phyloP scores from a whole-genome alignment of 1,140 invertebrate species.

The Vanessa atalanta region DNA sequence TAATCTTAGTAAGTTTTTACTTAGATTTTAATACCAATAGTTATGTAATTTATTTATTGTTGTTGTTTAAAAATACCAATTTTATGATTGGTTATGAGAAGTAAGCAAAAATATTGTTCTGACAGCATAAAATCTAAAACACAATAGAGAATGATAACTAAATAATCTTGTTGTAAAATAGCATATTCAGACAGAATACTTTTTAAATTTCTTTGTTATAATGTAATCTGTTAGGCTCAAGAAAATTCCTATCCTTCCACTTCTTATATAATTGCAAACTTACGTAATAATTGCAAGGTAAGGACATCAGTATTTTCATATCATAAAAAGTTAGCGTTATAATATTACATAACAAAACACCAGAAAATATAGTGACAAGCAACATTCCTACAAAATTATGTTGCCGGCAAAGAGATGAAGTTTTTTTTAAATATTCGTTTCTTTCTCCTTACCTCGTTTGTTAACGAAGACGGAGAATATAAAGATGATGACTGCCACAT shows the following conservation, averaged over 20 bases:
- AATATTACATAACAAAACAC: slow-evolving; percentile 32
- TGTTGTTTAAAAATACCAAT: too few species aligned
- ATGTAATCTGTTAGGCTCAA: not conserved
- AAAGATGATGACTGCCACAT: slow-evolving; percentile 13
- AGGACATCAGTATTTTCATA: slow-evolving; percentile 38
- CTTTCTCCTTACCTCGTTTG: slow-evolving; percentile 13
- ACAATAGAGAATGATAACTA: too few species aligned
- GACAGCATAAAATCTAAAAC: too few species aligned
- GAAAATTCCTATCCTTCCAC: slow-evolving; percentile 40
- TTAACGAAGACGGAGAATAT: not conserved
- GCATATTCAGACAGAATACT: too few species aligned
- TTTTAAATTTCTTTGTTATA: not conserved
- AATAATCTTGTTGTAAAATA: too few species aligned
- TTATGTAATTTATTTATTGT: too few species aligned
- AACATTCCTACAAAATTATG: slow-evolving; percentile 3
- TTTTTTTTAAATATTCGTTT: not conserved
- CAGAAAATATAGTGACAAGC: slow-evolving; percentile 11
- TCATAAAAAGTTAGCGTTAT: slow-evolving; percentile 16
- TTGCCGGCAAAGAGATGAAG: slow-evolving; percentile 15
- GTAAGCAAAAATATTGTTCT: too few species aligned
- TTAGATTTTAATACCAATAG: too few species aligned
- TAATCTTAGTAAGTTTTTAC: too few species aligned
- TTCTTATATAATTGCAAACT: slow-evolving; percentile 65
- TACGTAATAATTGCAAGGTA: slow-evolving; percentile 63
- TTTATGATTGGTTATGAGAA: too few species aligned